phyloP scores from a whole-genome alignment of 2,888 invertebrate species.

The Aporophyla nigra region DNA sequence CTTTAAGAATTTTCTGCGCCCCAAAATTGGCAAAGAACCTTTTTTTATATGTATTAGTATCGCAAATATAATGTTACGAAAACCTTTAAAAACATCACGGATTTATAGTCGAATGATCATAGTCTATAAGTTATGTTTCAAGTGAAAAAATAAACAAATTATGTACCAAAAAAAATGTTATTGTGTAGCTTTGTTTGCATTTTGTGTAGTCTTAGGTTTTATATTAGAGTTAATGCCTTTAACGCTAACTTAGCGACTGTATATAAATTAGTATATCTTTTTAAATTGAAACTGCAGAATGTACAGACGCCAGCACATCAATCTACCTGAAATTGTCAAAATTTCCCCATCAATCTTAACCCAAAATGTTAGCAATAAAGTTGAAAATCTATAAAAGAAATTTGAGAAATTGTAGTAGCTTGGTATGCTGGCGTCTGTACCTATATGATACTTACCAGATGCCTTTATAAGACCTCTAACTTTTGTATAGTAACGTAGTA shows the following conservation, averaged over 20 bases:
- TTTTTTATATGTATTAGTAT: constrained; percentile 11
- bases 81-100: constrained; percentile 12
- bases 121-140: constrained; percentile 49
- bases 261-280: constrained; percentile 9
- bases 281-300: constrained; percentile 22
- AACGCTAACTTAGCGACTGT: constrained; percentile 20
- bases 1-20: constrained; percentile 14
- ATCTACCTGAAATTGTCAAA: too few species aligned
- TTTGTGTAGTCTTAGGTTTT: constrained; percentile 67
- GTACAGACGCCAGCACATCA: too few species aligned
- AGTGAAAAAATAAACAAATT: constrained; percentile 49
- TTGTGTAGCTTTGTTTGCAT: constrained; percentile 69
- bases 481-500: constrained; percentile 47
- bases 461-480: constrained; percentile 54
- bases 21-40: constrained; percentile 3
- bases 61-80: constrained; percentile 30
- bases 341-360: too few species aligned
- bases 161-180: constrained; percentile 67
- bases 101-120: constrained; percentile 41
- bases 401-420: too few species aligned
- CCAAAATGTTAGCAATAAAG: too few species aligned
- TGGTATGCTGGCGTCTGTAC: neutral
- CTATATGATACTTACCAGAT: constrained; percentile 46
- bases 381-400: too few species aligned
- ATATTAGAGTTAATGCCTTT: constrained; percentile 55